Evolutionary conservation across 2,113 vertebrate genomes (phyloP), one percentile per base, ranked within the genome.

Genomic region (Mungos mungo): DNA sequence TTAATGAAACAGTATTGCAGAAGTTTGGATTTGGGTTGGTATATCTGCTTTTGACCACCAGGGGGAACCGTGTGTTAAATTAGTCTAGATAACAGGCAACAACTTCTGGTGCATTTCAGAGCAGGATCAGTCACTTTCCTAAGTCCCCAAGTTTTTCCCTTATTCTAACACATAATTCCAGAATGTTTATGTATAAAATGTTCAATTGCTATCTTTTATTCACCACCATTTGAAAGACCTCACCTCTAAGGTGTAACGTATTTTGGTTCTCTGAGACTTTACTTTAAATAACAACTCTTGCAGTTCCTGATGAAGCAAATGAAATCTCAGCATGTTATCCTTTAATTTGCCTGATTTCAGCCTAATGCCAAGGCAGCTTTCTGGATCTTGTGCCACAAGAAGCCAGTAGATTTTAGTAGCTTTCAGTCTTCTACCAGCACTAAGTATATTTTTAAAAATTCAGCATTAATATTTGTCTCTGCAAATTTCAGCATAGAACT

Each of bases 21-120:
- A 27, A 10, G 81, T 88, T 95, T 88, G 35, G 27, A 21, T 94
- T 79, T 86, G 68, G 11, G 27, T 88, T 84, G 79, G 7, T 50
- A 12, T 91, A 35, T n/a, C 76, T 57, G 7, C 65, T 50, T 94
- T 93, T 95, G 77, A 93, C 85, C 96, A 97, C 71, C 45, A 96
- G 96, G 89, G 95, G 96, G 97, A 92, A 23, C 76, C 69, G 15
- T 45, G 9, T 16, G 21, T 29, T 88, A 93, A 82, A 63, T 79
- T 79, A 74, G 72, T 81, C 52, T 13, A 15, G 10, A 25, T 23
- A 60, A 71, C 21, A 15, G n/a, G 4, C 21, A 63, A 6, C 8
- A n/a, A 69, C 15, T 41, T 13, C 54, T 68, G n/a, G 9, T 31
- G 31, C 63, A 3, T 91, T 80, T 84, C 23, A 79, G n/a, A 96